phyloP scores from a whole-genome alignment of 2,113 vertebrate genomes.

The Cranoglanis bouderius region DNA sequence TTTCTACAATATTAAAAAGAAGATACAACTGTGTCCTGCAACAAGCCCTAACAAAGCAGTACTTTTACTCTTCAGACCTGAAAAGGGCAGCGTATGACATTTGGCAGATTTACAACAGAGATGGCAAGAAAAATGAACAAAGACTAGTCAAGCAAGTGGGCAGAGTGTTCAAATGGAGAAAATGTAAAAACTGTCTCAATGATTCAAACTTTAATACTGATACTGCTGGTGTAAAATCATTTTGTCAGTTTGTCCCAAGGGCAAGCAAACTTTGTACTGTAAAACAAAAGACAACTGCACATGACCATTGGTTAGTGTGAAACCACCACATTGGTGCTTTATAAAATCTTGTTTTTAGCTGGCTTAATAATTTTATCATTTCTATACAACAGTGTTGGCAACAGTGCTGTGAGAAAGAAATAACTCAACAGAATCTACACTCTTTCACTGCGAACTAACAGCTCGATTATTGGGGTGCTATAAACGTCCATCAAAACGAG shows the following conservation, averaged over 20 bases:
- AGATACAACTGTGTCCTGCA: background rate
- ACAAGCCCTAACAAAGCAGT: background rate
- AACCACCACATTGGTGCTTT: background rate
- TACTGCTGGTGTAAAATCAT: background rate
- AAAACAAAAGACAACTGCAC: background rate
- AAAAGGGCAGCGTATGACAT: too few relatives aligned
- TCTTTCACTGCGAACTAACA: background rate
- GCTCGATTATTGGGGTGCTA: background rate
- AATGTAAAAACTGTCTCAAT: background rate
- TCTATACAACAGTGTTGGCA: background rate
- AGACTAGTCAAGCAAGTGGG: background rate
- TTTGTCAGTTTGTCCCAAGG: too few relatives aligned
- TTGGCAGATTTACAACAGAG: background rate
- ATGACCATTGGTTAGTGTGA: background rate
- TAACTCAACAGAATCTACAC: background rate
- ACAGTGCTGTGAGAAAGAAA: background rate
- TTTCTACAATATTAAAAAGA: background rate
- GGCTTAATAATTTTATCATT: background rate
- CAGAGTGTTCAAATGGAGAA: background rate
- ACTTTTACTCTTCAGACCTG: too few relatives aligned
- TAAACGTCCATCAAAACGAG: background rate
- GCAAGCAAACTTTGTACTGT: background rate
- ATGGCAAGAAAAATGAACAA: too few relatives aligned
- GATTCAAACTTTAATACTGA: background rate
- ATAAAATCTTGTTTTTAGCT: background rate